Percentiles rank a stretch among this genome's conserved stretches.
phyloP scores from a whole-genome alignment of 2,888 invertebrate genomes.

The Vanessa cardui region DNA sequence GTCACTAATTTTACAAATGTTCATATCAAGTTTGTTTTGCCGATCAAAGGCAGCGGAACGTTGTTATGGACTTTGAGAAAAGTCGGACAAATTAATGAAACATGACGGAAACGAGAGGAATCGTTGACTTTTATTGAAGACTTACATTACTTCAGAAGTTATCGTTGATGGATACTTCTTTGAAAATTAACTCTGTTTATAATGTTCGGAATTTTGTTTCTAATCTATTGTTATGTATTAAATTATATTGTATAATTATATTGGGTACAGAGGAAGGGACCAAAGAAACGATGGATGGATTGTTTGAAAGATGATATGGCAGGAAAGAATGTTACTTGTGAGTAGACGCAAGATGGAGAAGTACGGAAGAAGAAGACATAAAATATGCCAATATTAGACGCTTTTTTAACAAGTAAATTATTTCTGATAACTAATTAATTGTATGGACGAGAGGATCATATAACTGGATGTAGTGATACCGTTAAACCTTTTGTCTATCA shows the following conservation, averaged over 20 bases:
- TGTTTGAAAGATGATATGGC: too few species aligned
- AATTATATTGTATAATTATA: too few species aligned
- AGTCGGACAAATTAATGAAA: slow-evolving; percentile 26
- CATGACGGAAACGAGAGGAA: slow-evolving; percentile 16
- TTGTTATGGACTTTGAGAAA: slow-evolving; percentile 19
- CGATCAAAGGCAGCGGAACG: slow-evolving; percentile 17
- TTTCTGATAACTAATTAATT: not conserved
- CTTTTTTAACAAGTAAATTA: too few species aligned
- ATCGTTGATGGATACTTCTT: slow-evolving; percentile 1
- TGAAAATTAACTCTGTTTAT: slow-evolving; percentile 3
- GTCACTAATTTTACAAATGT: slow-evolving; percentile 6
- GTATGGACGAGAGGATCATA: not conserved
- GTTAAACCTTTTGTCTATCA: slow-evolving; percentile 1
- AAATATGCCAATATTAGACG: too few species aligned
- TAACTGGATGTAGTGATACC: not conserved
- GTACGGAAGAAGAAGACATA: too few species aligned
- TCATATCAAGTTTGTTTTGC: not conserved
- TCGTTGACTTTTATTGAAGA: slow-evolving; percentile 19
- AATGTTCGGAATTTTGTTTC: not conserved
- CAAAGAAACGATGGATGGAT: too few species aligned
- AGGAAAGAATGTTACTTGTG: too few species aligned
- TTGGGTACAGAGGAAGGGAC: too few species aligned
- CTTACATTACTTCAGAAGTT: slow-evolving; percentile 20
- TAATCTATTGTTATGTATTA: not conserved
- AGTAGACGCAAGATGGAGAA: too few species aligned